Conservation (phyloP, 2,113 vertebrate species). For the Hylia prasina region DNA sequence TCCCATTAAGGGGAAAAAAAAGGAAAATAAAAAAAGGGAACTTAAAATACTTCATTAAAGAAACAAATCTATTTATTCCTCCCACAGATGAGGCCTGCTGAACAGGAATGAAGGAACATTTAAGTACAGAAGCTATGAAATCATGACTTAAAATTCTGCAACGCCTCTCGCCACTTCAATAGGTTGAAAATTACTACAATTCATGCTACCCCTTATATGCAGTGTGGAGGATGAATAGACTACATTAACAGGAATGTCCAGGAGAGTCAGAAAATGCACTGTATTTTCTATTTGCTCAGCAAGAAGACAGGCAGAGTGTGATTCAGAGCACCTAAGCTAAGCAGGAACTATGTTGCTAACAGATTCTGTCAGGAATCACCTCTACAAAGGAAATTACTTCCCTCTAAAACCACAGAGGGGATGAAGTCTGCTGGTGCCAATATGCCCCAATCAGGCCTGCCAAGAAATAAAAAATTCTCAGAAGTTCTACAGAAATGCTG, state of each 20-base stretch:
- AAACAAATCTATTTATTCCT: background rate
- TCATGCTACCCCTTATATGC: background rate
- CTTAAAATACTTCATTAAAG: background rate
- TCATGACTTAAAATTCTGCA: background rate
- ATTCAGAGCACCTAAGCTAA: background rate
- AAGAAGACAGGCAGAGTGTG: fast-evolving
- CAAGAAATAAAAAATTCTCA: background rate
- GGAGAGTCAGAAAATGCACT: background rate
- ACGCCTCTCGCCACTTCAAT: background rate
- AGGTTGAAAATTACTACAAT: background rate
- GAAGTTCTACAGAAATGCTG: background rate
- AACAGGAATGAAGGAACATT: background rate
- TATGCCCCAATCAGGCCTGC: background rate
- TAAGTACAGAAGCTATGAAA: background rate
- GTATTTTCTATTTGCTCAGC: background rate
- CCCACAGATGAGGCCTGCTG: background rate
- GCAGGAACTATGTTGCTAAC: background rate
- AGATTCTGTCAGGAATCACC: background rate
- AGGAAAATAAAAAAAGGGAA: background rate
- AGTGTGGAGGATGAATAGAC: background rate
- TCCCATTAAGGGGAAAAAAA: background rate
- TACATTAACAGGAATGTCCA: background rate
- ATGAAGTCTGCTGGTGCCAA: background rate
- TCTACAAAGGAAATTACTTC: background rate
- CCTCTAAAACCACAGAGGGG: background rate